Base-by-base conservation (phyloP, 2,113 vertebrate genomes). In the Albula glossodonta region DNA sequence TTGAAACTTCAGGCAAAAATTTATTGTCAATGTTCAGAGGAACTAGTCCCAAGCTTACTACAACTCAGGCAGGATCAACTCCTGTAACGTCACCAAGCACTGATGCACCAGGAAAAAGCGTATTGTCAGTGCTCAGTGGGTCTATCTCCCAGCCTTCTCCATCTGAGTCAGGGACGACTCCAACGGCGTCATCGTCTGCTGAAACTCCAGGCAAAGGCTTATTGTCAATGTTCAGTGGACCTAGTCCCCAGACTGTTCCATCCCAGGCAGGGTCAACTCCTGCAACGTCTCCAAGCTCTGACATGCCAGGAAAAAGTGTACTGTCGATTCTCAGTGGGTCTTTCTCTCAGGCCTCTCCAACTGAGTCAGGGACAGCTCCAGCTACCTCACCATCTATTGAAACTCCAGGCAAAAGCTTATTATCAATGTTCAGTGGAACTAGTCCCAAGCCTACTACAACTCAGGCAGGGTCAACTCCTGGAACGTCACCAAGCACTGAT, bases 191-290 rank as follows among this genome's bases (percentile, higher is more conserved):
- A 60, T 31, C 56, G 5, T 10, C 31, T 7, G 15, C n/a, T 57
- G 57, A 79, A 79, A 51, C 77, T 13, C n/a, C 90, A 88, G 81
- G 85, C 79, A 89, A 82, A 74, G 9, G 57, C 48, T 48, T 81
- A 41, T 52, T 82, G 11, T 86, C 85, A 51, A 74, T 10, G 22
- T 60, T 56, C 4, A 53, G 60, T 86, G 80, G 60, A 82, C 7
- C 19, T 41, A 52, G 49, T 22, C 49, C 48, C 17, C 78, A 63
- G 31, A 2, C 82, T 60, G 50, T 63, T 63, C 22, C 12, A 41
- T 56, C 17, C 22, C 15, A 66, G 17, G 17, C 74, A 51, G 56
- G 0, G 56, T 60, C 56, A 60, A 60, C 56, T 60, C 56, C 56
- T 60, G 5, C 56, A 13, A 15, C 56, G 17, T 60, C 56, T 60